Conservation (phyloP, 2,888 invertebrate genomes). For the Pelosia muscerda region DNA sequence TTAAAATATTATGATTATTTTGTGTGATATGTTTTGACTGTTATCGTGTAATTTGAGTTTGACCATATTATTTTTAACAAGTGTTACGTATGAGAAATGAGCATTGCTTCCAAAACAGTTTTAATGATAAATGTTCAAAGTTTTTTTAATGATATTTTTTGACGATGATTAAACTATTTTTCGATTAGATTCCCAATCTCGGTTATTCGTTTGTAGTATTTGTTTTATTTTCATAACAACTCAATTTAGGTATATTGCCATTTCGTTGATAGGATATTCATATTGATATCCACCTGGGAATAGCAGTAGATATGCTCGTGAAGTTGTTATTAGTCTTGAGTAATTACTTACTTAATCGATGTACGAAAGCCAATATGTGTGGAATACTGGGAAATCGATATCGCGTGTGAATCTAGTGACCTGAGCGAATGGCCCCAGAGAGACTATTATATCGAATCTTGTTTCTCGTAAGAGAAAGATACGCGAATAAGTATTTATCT, state of each 20-base stretch:
- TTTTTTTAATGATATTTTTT: background rate
- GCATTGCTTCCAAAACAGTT: background rate
- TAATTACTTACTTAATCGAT: slow-evolving; percentile 70
- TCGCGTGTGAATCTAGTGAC: slow-evolving; percentile 71
- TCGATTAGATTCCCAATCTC: background rate
- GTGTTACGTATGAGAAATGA: slow-evolving; percentile 8
- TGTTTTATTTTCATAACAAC: background rate
- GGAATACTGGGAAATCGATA: slow-evolving; percentile 56
- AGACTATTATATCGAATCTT: slow-evolving; percentile 72
- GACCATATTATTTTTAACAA: slow-evolving; percentile 2
- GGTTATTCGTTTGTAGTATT: background rate
- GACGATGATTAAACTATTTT: background rate
- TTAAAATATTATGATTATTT: slow-evolving; percentile 59
- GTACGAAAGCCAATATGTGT: slow-evolving; percentile 63
- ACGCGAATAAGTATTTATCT: slow-evolving; percentile 62
- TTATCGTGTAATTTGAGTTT: slow-evolving; percentile 15
- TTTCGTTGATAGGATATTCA: slow-evolving; percentile 47
- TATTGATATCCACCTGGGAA: slow-evolving; percentile 54
- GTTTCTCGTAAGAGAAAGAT: slow-evolving; percentile 62
- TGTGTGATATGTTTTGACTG: slow-evolving; percentile 58
- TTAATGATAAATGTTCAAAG: background rate
- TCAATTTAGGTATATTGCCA: slow-evolving; percentile 18
- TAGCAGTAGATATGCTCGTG: slow-evolving; percentile 49
- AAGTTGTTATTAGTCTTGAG: slow-evolving; percentile 68
- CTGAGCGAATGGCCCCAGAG: slow-evolving; percentile 68